Conservation (phyloP, 2,888 invertebrate species). For the Phyto melanocephala region DNA sequence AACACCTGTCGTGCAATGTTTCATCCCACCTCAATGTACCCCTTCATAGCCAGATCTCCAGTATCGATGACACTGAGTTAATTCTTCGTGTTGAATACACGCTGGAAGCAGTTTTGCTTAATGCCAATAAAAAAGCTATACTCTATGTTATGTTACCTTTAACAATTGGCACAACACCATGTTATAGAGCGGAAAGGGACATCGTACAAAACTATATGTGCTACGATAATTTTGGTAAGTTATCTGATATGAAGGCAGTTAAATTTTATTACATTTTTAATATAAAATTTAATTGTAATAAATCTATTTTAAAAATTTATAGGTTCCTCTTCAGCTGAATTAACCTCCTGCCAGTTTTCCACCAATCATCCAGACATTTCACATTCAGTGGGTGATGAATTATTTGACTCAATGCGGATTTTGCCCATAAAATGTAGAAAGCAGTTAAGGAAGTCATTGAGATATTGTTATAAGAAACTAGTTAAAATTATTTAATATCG, state of each 20-base stretch:
- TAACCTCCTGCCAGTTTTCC: neutral
- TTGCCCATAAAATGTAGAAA: conserved; percentile 17
- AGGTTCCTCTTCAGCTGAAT: conserved; percentile 30
- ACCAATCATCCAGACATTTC: neutral
- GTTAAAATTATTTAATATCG: conserved; percentile 13
- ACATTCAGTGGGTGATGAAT: neutral
- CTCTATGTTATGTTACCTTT: conserved; percentile 20
- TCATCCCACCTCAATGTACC: conserved; percentile 38
- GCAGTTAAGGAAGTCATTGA: conserved; percentile 30
- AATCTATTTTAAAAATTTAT: neutral
- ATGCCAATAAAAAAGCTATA: conserved; percentile 17
- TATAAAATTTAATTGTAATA: no score
- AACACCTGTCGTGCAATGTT: conserved; percentile 6
- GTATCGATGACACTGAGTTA: neutral
- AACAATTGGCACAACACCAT: conserved; percentile 49
- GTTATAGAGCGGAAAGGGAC: neutral
- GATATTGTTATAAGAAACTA: conserved; percentile 42
- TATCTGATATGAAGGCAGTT: neutral
- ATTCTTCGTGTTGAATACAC: conserved; percentile 22
- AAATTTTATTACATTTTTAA: neutral
- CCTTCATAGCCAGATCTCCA: conserved; percentile 19
- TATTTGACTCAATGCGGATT: conserved; percentile 11
- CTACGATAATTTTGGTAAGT: conserved; percentile 53
- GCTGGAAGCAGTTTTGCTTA: conserved; percentile 34
- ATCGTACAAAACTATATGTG: conserved; percentile 14